phyloP scores from a whole-genome alignment of 2,888 invertebrate genomes.

The Nemoura dubitans region DNA sequence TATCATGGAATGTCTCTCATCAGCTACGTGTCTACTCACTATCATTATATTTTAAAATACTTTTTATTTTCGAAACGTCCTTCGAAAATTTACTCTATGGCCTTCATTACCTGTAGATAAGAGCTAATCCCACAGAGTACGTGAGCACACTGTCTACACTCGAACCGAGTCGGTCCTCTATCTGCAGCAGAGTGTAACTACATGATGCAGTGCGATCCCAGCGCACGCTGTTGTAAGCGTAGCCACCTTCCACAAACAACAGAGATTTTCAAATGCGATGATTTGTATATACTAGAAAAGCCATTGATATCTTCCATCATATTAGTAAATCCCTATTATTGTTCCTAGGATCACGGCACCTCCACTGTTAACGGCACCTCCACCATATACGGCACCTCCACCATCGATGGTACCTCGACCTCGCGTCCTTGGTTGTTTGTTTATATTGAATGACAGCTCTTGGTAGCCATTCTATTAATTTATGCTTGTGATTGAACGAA shows the following conservation, averaged over 20 bases:
- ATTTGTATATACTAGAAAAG: too few species aligned
- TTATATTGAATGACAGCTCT: neutral
- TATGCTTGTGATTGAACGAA: neutral
- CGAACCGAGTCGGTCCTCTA: neutral
- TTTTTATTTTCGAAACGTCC: slow-evolving; percentile 38
- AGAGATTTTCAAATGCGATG: too few species aligned
- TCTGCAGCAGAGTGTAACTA: neutral
- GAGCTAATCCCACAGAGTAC: slow-evolving; percentile 27
- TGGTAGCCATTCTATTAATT: neutral
- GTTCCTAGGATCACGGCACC: neutral
- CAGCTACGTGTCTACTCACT: slow-evolving; percentile 38
- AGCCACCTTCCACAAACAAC: too few species aligned
- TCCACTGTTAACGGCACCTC: too few species aligned
- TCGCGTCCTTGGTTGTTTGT: neutral
- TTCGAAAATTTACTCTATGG: slow-evolving; percentile 37
- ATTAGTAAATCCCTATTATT: too few species aligned
- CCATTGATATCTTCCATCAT: too few species aligned
- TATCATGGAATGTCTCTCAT: slow-evolving; percentile 39
- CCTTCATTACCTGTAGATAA: slow-evolving; percentile 39
- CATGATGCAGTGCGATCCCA: neutral
- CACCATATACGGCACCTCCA: neutral
- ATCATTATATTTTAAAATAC: slow-evolving; percentile 22
- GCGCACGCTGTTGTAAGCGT: too few species aligned
- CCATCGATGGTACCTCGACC: neutral
- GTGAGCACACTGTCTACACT: slow-evolving; percentile 27